Evolutionary conservation across 2,113 vertebrate species (phyloP), one percentile per base, ranked within the genome.

Genomic region (Pionites leucogaster): DNA sequence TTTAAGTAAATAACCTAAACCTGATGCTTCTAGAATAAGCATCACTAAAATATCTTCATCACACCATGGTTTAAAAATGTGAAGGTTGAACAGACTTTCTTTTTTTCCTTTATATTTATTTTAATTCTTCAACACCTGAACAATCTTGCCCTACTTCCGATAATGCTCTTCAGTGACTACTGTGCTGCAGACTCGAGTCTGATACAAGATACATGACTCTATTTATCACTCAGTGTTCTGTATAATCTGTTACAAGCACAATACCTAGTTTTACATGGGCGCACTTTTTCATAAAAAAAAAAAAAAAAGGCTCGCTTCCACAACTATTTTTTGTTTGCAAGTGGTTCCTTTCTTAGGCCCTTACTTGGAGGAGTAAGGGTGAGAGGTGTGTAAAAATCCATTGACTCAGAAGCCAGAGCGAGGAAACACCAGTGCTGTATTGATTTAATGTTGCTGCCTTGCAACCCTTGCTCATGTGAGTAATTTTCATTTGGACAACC

Each of bases 201-300:
- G 75, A 82, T 84, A 50, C 17, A 79, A 95, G 95, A 96, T 93
- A 92, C 88, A 82, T 72, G 57, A 87, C 82, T 95, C 88, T 90
- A 93, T 93, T 94, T 93, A 92, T 96, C 76, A 89, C 74, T 82
- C 85, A 24, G 76, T 91, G 79, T 92, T 95, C 86, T 86, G 39
- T 72, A 75, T 93, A 96, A 95, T 93, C 82, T 62, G 35, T 76
- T 92, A 94, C 86, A 94, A 96, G 91, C 65, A 82, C 80, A 53
- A 62, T 14, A 82, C 41, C 91, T 87, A 24, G 83, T 89, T 95
- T 91, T 97, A 94, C 91, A 92, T 19, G 62, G 74, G 20, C 76
- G 77, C 17, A 42, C 19, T 46, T 84, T 79, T 88, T 37, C 59
- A 59, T 49, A 2, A n/a, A 42, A 31, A 35, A 24, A 31, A 24